These are phyloP conservation scores for Cirrhinus molitorella DNA, from an alignment of 2,797 vertebrate genomes.

Conservation along the genomic window DNA sequence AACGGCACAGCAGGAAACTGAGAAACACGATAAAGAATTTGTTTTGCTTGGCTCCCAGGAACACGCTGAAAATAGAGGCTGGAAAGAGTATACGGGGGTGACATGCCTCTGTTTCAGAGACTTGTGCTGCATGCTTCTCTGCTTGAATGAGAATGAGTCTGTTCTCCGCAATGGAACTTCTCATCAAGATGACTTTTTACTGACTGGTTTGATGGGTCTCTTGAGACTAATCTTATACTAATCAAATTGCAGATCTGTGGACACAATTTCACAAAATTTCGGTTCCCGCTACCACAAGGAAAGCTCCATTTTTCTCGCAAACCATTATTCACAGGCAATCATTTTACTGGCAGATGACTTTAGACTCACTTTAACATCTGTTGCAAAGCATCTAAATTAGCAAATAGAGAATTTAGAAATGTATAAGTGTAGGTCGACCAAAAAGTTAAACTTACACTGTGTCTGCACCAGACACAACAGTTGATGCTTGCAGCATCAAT, in stretches of 20 bases:
- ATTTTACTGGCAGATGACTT: slow-evolving; percentile 21
- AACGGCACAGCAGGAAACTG: slow-evolving; percentile 30
- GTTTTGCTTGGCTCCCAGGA: slow-evolving; percentile 56
- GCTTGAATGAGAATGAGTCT: slow-evolving; percentile 16
- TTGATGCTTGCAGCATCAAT: too few relatives aligned
- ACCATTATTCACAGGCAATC: slow-evolving; percentile 36
- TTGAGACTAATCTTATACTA: slow-evolving; percentile 51
- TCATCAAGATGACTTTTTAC: slow-evolving; percentile 56
- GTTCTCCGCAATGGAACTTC: slow-evolving; percentile 43
- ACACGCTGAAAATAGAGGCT: slow-evolving; percentile 50
- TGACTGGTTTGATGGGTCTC: slow-evolving; percentile 41
- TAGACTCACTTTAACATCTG: slow-evolving; percentile 19
- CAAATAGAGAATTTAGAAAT: background rate
- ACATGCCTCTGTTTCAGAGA: slow-evolving; percentile 26
- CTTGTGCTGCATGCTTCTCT: slow-evolving; percentile 23
- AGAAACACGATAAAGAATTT: slow-evolving; percentile 45
- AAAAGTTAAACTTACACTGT: background rate
- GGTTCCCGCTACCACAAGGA: slow-evolving; percentile 42
- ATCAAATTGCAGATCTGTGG: slow-evolving; percentile 40
- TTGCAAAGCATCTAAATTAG: background rate
- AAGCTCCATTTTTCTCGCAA: slow-evolving; percentile 5
- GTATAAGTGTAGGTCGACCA: background rate
- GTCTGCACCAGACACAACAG: too few relatives aligned
- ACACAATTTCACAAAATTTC: slow-evolving; percentile 62
- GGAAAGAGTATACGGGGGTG: slow-evolving; percentile 22